A percentile compares a stretch with the other conserved stretches of the same genome.
Evolutionary conservation across 1,140 invertebrate genomes (phyloP).

Genomic region (Acyrthosiphon pisum): DNA sequence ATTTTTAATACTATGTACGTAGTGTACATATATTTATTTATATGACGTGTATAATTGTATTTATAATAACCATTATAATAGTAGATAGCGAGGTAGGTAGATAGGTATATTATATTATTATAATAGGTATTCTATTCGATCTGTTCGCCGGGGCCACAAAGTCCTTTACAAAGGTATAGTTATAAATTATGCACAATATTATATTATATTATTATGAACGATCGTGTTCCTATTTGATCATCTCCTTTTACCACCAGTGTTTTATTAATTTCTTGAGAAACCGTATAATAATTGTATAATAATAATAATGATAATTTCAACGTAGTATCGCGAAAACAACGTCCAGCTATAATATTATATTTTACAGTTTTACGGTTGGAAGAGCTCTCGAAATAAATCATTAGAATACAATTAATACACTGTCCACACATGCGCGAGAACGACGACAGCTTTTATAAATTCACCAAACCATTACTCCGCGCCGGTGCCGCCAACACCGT

Average conservation of each 20-base stretch:
- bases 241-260: neutral
- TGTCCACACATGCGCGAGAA: neutral
- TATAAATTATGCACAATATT: neutral
- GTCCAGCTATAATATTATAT: neutral
- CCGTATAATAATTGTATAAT: neutral
- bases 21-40: neutral
- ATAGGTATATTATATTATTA: neutral
- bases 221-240: neutral
- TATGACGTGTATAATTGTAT: neutral
- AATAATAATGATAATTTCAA: neutral
- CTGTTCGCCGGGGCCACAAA: neutral
- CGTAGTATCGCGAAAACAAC: neutral
- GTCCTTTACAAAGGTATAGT: neutral
- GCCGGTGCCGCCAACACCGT: neutral
- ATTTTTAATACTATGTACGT: neutral
- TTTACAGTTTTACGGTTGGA: neutral
- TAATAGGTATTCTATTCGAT: neutral
- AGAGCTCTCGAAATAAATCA: neutral
- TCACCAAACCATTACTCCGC: neutral
- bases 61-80: neutral
- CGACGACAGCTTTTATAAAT: constrained; percentile 31
- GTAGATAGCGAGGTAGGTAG: neutral
- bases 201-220: neutral
- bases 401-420: constrained; percentile 15
- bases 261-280: neutral